Evolutionary conservation across 2,888 invertebrate species (phyloP).

Genomic region (Leucophenga montana): DNA sequence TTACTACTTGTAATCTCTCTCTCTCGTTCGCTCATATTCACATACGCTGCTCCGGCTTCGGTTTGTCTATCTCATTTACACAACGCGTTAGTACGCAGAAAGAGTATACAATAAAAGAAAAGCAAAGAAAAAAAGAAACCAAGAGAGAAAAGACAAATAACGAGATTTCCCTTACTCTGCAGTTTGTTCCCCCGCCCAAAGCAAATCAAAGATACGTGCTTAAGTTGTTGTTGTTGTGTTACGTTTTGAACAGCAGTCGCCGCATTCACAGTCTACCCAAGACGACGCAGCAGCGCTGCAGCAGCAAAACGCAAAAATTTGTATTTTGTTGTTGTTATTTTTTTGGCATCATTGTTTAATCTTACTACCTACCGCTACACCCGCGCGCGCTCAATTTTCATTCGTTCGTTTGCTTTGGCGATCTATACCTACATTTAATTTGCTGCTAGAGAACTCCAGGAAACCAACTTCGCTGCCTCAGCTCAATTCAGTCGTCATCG

Average conservation of each 20-base stretch:
- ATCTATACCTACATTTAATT: too few relatives aligned
- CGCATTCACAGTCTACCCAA: background rate
- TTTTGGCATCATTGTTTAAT: conserved; percentile 21
- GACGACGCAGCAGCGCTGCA: conserved; percentile 29
- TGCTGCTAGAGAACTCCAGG: too few relatives aligned
- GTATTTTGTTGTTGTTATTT: conserved; percentile 47
- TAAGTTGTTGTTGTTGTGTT: conserved; percentile 48
- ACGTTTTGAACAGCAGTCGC: conserved; percentile 21
- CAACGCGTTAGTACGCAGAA: background rate
- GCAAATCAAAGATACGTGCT: conserved; percentile 52
- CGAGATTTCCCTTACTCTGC: conserved; percentile 54
- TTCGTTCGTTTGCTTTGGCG: background rate
- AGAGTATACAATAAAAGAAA: conserved; percentile 2
- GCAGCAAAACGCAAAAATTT: conserved; percentile 38
- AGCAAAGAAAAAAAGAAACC: conserved; percentile 33
- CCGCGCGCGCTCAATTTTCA: too few relatives aligned
- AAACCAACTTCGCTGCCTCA: too few relatives aligned
- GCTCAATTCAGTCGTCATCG: conserved; percentile 27
- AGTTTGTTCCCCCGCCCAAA: conserved; percentile 52
- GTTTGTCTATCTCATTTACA: background rate
- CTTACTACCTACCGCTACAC: background rate
- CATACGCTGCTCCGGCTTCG: background rate
- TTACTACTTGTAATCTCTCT: background rate
- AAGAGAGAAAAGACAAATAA: background rate
- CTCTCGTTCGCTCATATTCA: background rate